Base-by-base conservation (phyloP, 2,113 vertebrate genomes). In the Sprattus sprattus region DNA sequence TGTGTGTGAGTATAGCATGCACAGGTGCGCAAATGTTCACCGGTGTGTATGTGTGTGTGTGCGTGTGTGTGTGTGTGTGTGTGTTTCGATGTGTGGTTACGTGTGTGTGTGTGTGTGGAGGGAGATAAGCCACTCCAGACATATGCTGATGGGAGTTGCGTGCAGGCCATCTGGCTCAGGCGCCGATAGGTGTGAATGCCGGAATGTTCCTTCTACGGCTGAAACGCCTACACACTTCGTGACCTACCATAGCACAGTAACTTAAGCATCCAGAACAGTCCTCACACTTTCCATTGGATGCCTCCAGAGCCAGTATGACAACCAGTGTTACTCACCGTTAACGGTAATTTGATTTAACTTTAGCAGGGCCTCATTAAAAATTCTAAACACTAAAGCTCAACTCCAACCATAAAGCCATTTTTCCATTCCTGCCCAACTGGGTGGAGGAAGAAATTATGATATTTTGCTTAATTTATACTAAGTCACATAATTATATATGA, bases 331-430 rank as follows among this genome's bases (percentile, higher is more conserved):
- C 71, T 39, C 71, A 78, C 28, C 28, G 28, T 39, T 2, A 15
- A 78, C 28, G 11, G 71, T 78, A 78, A 78, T 78, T 78, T 78
- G 71, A 78, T 78, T 28, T 78, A 78, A 78, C 71, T 78, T 78
- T 39, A 11, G 71, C 32, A 39, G 39, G 71, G 39, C 71, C 71
- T 78, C 32, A 78, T 78, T 78, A 78, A 10, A 32, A 78, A 78
- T 78, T 32, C 71, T 78, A 32, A 78, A 39, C 71, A 78, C 15
- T 16, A 32, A 28, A 2, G 32, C 28, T 16, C 4, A 28, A 78
- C 71, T 32, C 28, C 32, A 39, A 78, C 28, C 2, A 39, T 2
- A 78, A 78, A 16, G 71, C 7, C 13, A 4, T 1, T 13, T 11
- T 78, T 32, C 28, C 28, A 32, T 78, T 78, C 71, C 11, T 11